Evolutionary conservation across 2,797 vertebrate genomes (phyloP).

Genomic region (Acropternis orthonyx): DNA sequence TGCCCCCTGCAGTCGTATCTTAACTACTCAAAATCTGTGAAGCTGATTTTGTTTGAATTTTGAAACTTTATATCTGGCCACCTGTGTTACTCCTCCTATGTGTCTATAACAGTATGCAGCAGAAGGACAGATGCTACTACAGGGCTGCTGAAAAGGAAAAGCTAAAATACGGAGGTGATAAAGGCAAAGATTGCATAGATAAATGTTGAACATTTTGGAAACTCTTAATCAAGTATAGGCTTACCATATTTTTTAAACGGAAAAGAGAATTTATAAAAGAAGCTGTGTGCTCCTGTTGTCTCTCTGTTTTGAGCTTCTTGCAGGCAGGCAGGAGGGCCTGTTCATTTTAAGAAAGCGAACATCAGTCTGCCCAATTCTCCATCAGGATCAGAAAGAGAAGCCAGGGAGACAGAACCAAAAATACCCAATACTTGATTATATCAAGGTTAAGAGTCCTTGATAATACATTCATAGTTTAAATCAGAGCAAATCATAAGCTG

Average conservation of each 20-base stretch:
- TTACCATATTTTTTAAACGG: not conserved
- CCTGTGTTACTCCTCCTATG: not conserved
- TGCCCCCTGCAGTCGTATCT: not conserved
- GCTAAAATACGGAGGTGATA: not conserved
- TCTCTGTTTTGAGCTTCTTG: not conserved
- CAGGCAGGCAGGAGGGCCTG: not conserved
- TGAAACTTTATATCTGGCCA: not conserved
- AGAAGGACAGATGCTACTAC: not conserved
- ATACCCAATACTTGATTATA: not conserved
- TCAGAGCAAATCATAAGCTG: not conserved
- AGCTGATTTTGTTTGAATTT: not conserved
- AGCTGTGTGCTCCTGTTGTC: not conserved
- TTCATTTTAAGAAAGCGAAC: not conserved
- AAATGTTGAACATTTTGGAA: not conserved
- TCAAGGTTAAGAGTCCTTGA: not conserved
- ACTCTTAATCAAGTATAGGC: not conserved
- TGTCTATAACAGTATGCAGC: not conserved
- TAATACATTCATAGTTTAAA: not conserved
- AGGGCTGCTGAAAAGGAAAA: not conserved
- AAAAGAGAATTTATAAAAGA: not conserved
- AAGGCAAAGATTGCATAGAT: not conserved
- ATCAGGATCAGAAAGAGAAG: not conserved
- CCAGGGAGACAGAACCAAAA: not conserved
- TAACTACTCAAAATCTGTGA: not conserved
- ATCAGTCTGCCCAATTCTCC: not conserved